Conservation (phyloP, 2,113 vertebrate species). For the Thinocorus orbignyianus region DNA sequence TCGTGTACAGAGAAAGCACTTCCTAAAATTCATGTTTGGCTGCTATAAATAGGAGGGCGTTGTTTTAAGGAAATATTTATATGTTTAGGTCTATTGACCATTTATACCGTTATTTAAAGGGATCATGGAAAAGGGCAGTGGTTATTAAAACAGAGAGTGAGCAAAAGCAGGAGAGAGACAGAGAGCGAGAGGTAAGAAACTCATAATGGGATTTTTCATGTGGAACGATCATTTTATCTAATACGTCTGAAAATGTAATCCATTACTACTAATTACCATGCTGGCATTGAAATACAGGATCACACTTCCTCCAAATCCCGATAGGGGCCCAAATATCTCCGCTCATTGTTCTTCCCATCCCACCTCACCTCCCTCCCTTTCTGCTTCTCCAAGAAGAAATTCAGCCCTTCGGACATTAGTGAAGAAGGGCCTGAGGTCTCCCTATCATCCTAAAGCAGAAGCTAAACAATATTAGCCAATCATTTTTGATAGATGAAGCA, state of each 20-base stretch:
- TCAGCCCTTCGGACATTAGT: conserved; percentile 74
- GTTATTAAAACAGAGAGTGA: conserved; percentile 68
- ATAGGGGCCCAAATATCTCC: conserved; percentile 54
- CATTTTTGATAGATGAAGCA: conserved; percentile 92
- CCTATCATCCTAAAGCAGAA: conserved; percentile 88
- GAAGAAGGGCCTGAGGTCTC: conserved; percentile 76
- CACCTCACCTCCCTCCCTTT: conserved; percentile 29
- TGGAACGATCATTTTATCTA: conserved; percentile 86
- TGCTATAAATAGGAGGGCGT: not conserved
- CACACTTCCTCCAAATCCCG: conserved; percentile 51
- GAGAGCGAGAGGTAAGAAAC: conserved; percentile 56
- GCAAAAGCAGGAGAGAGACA: conserved; percentile 31
- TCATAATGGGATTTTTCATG: conserved; percentile 83
- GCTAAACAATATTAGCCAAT: conserved; percentile 84
- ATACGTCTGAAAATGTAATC: conserved; percentile 82
- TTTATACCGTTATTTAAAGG: conserved; percentile 56
- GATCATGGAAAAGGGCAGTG: conserved; percentile 66
- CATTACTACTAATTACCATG: conserved; percentile 89
- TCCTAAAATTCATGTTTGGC: not conserved
- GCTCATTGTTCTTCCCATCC: conserved; percentile 62
- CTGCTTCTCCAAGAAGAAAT: conserved; percentile 65
- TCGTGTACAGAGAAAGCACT: not conserved
- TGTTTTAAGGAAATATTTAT: conserved; percentile 61
- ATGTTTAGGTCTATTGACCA: conserved; percentile 58
- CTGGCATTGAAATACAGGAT: conserved; percentile 74